phyloP scores from a whole-genome alignment of 2,113 vertebrate species.

The Scolopax mira region DNA sequence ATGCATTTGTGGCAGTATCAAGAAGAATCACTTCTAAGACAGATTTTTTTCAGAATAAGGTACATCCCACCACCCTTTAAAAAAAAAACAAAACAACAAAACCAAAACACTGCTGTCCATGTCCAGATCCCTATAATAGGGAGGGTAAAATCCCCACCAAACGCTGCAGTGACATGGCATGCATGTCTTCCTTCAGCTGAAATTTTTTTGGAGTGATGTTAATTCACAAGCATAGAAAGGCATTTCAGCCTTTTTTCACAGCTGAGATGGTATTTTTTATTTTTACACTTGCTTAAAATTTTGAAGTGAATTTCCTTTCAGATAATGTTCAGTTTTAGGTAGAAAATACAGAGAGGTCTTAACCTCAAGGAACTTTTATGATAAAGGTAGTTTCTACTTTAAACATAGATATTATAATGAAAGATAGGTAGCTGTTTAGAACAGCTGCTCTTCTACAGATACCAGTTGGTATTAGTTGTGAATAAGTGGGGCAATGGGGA shows the following conservation, averaged over 20 bases:
- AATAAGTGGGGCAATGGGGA: background rate
- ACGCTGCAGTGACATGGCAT: background rate
- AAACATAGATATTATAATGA: background rate
- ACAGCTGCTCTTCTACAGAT: background rate
- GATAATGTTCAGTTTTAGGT: background rate
- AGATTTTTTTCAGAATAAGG: background rate
- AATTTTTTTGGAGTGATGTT: background rate
- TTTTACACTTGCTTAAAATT: background rate
- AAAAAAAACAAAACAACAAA: too few species aligned
- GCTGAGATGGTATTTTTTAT: background rate
- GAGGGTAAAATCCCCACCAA: background rate
- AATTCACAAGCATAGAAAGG: background rate
- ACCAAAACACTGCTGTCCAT: background rate
- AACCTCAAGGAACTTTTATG: background rate
- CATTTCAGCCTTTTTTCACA: background rate
- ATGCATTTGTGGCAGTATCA: background rate
- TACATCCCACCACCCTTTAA: background rate
- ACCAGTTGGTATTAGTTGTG: background rate
- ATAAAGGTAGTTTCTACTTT: background rate
- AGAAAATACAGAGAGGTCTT: background rate
- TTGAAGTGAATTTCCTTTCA: background rate
- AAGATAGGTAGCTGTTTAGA: background rate
- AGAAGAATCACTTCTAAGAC: background rate
- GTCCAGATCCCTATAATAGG: background rate
- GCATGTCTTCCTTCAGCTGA: background rate